Evolutionary conservation across 1,140 invertebrate genomes (phyloP), one percentile per base, ranked within the genome.

Genomic region (Paraescarpia echinospica): DNA sequence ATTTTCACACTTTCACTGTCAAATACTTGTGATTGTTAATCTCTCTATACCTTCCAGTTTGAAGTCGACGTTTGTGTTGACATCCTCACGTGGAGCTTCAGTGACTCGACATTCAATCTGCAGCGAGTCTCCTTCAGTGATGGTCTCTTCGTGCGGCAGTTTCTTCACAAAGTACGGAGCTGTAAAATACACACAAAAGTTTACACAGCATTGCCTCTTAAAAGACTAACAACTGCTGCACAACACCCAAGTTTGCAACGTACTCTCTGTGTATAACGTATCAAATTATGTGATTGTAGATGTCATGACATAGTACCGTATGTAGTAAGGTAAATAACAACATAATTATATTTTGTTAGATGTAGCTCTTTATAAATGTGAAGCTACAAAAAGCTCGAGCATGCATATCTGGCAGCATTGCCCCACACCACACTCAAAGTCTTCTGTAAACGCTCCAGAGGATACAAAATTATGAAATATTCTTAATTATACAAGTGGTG

Each of bases 151-250:
- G 14, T 34, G 33, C 14, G 89, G 89, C 35, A 90, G 35, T 34
- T 35, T 34, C 35, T 90, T 90, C 89, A 90, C 89, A 90, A 90
- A 90, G 34, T 35, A 34, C 27, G 89, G 89, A 34, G 89, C 89
- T 90, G 89, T 33, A 34, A 90, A 22, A 77, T 77, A 77, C 27
- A 77, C 22, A 77, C 59, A 77, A 77, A 77, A 4, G 59, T 77
- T 77, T 6, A 31, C 59, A 77, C 22, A 18, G 18, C 48, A 27
- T 18, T 22, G 59, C 22, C 59, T 77, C 59, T 27, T 77, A 18
- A 77, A 6, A 77, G n/a, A n/a, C n/a, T n/a, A n/a, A n/a, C n/a
- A n/a, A n/a, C n/a, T n/a, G n/a, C n/a, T n/a, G n/a, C n/a, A n/a
- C n/a, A n/a, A n/a, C n/a, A n/a, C n/a, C n/a, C n/a, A n/a, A n/a